These are phyloP conservation scores for Anabacerthia variegaticeps DNA, from an alignment of 2,797 vertebrate genomes.

Conservation along the genomic window DNA sequence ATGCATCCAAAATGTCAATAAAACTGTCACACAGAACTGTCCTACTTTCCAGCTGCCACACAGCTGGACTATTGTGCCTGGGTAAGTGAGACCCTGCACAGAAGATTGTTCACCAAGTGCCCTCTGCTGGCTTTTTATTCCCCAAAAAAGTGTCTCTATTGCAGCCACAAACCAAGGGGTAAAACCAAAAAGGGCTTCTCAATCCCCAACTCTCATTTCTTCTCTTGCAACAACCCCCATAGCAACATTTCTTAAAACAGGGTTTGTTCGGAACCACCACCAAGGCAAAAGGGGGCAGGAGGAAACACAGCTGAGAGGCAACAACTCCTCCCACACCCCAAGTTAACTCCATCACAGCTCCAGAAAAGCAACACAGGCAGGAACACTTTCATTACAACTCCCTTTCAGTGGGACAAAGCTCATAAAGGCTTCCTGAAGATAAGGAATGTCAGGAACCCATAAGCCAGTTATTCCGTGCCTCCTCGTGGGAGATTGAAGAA, in stretches of 20 bases:
- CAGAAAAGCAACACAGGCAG: background rate
- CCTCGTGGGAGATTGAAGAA: background rate
- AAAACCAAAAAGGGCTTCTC: background rate
- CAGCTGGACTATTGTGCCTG: background rate
- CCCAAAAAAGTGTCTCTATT: rapidly evolving
- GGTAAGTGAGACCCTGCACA: background rate
- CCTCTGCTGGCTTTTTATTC: background rate
- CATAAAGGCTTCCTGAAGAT: background rate
- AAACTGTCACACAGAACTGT: background rate
- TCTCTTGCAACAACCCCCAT: background rate
- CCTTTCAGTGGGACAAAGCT: background rate
- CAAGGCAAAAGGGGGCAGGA: background rate
- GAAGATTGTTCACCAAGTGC: background rate
- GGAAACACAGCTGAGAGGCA: background rate
- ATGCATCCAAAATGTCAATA: background rate
- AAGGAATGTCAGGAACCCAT: background rate
- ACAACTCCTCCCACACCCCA: background rate
- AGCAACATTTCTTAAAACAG: rapidly evolving
- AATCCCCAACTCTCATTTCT: background rate
- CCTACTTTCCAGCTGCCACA: background rate
- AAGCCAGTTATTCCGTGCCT: background rate
- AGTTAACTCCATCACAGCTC: background rate
- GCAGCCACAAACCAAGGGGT: background rate
- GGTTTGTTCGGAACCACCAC: background rate
- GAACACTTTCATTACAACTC: background rate